Evolutionary conservation across 1,140 invertebrate genomes (phyloP), one percentile per base, ranked within the genome.

Genomic region (Lordiphosa mommai): DNA sequence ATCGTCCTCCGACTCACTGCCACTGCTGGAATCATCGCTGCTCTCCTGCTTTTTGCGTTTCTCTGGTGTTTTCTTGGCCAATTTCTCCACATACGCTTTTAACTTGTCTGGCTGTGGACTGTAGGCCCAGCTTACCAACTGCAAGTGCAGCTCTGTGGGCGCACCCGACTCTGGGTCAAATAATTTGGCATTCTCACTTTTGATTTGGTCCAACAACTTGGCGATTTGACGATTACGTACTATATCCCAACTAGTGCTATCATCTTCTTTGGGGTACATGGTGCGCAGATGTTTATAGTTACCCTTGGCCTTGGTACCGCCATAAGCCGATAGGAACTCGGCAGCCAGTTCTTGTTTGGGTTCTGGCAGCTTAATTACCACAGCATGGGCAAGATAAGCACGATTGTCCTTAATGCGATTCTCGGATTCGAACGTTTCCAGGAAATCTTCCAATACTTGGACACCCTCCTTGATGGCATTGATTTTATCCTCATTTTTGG

Each of bases 221-320:
- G 91, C 90, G 0, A 93, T 74, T 14, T 90, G 90, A 3, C 85
- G 76, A 67, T 93, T 93, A 47, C 93, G 87, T 0, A 92, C 89
- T 56, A 93, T 92, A 84, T 93, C 93, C 92, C 92, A 93, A 40
- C 84, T 86, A 0, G 91, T 91, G 13, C 88, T 88, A 13, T 91
- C 90, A 34, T 89, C 89, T 9, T 90, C 90, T 17, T 88, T 89
- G 49, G 91, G 91, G 4, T 87, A 68, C 27, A 93, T 90, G 0
- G 92, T 93, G 4, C 93, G 89, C 34, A 93, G 87, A 29, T 92
- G 91, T 72, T 93, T 93, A 72, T 93, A 93, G 49, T 93, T 92
- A 3, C 92, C 92, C 23, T 90, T 91, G 4, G 91, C 92, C 29
- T 89, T 90, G 10, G 67, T 29, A 3, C 88, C 87, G 5, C 80